Base-by-base conservation (phyloP, 2,888 invertebrate genomes). In the Harpalus rubripes region DNA sequence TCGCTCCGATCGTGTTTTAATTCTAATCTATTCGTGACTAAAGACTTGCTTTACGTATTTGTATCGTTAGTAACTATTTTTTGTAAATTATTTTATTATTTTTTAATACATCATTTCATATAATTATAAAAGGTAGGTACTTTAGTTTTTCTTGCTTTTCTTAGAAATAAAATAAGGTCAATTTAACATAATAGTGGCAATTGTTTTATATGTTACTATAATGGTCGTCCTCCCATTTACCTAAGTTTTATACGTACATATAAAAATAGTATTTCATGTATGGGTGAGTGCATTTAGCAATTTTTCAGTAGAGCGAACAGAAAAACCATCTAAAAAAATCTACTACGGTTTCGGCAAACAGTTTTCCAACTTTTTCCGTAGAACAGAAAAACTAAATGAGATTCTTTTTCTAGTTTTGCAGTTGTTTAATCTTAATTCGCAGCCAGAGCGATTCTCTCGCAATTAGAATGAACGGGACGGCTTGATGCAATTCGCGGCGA, bases 381-480 rank as follows among this genome's bases (percentile, higher is more conserved):
- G 52, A 56, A 56, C 8, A 52, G 15, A 74, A 74, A 74, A 74
- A 74, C 74, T 16, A 52, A 74, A 74, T 74, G 74, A 74, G 74
- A 74, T 16, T 8, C 16, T 74, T 74, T 74, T 68, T 68, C 68
- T 56, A 74, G 74, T 74, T 74, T 44, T 74, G 74, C 74, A 74
- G 74, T 74, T 74, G 74, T 74, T 74, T 74, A 74, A 74, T 74
- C 74, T 74, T 74, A 74, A 74, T 74, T 74, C 74, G 8, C n/a
- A 52, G 2, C 52, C 74, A 74, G 52, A 74, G 52, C 74, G 74
- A 74, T 74, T 74, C 68, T 74, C 52, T 18, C 22, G 74, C 74
- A 74, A 74, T 74, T 74, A 74, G 74, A 74, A 74, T 52, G 12
- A 74, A 74, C 74, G 52, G 22, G 26, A 7, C 12, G 15, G 74